Evolutionary conservation across 1,140 invertebrate species (phyloP).

Genomic region (Drosophila ercepeae): DNA sequence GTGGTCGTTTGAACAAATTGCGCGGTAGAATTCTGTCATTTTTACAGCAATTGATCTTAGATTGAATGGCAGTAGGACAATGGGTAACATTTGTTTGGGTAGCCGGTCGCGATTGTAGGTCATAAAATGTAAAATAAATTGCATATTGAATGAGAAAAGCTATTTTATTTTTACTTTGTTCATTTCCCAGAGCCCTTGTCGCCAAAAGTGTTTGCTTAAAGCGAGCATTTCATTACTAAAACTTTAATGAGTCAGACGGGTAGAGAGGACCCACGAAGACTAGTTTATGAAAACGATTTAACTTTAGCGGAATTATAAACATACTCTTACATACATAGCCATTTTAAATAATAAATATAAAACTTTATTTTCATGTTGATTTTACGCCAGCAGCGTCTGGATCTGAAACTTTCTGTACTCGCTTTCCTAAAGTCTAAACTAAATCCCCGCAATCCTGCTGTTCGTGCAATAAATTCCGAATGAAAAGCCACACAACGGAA

Average conservation of each 20-base stretch:
- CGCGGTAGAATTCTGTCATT: conserved; percentile 76
- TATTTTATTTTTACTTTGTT: conserved; percentile 1
- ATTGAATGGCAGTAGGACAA: conserved; percentile 64
- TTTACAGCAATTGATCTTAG: conserved; percentile 80
- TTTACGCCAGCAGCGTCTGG: conserved; percentile 62
- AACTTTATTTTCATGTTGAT: conserved; percentile 71
- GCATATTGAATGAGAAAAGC: conserved; percentile 56
- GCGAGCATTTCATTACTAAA: conserved; percentile 39
- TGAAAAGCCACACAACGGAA: conserved; percentile 63
- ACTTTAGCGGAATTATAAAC: conserved; percentile 32
- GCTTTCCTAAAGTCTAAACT: conserved; percentile 6
- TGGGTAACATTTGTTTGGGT: conserved; percentile 39
- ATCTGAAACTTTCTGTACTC: conserved; percentile 46
- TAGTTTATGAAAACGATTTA: conserved; percentile 35
- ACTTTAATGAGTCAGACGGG: conserved; percentile 31
- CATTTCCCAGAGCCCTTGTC: conserved; percentile 7
- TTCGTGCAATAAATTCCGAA: conserved; percentile 50
- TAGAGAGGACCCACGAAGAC: conserved; percentile 5
- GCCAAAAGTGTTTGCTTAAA: conserved; percentile 34
- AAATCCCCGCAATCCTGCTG: conserved; percentile 2
- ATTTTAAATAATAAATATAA: conserved; percentile 55
- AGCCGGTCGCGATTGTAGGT: background rate
- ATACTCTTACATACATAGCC: background rate
- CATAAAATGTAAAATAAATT: conserved; percentile 70
- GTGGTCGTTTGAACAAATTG: conserved; percentile 73